These are phyloP conservation scores for Drosophila mayri DNA, from an alignment of 1,140 invertebrate species.

Conservation along the genomic window DNA sequence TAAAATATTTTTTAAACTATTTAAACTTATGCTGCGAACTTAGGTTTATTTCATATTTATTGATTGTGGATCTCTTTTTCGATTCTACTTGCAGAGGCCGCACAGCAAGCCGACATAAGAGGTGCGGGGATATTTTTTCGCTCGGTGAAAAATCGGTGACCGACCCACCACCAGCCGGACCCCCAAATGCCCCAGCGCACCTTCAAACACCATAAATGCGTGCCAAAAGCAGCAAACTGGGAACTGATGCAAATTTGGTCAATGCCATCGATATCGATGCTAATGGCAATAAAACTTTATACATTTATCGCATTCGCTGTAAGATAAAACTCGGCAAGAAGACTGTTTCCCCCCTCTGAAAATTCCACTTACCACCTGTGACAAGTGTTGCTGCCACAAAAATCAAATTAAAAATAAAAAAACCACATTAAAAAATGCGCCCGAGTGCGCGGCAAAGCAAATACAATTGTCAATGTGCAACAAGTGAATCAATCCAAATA, in stretches of 20 bases:
- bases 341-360: slow-evolving; percentile 14
- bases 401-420: not conserved
- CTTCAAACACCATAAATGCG: slow-evolving; percentile 83
- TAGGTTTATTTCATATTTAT: slow-evolving; percentile 46
- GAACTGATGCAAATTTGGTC: slow-evolving; percentile 81
- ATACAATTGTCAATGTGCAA: slow-evolving; percentile 42
- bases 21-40: slow-evolving; percentile 44
- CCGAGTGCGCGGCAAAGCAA: slow-evolving; percentile 38
- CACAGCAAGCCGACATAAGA: slow-evolving; percentile 46
- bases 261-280: slow-evolving; percentile 74
- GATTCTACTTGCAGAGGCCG: slow-evolving; percentile 63
- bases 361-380: slow-evolving; percentile 20
- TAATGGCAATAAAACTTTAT: slow-evolving; percentile 81
- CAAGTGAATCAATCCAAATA: slow-evolving; percentile 46
- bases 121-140: not conserved
- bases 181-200: slow-evolving; percentile 70
- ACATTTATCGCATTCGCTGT: slow-evolving; percentile 83
- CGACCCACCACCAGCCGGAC: slow-evolving; percentile 12
- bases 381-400: slow-evolving; percentile 25
- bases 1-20: slow-evolving; percentile 21
- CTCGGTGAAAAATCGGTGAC: slow-evolving; percentile 2
- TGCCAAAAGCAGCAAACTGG: slow-evolving; percentile 81
- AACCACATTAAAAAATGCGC: slow-evolving; percentile 28
- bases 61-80: slow-evolving; percentile 26
- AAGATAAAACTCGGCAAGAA: slow-evolving; percentile 68